A percentile compares a stretch with the other conserved stretches of the same genome.
These are phyloP conservation scores for Leuciscus waleckii DNA, from an alignment of 2,797 vertebrate genomes.

Conservation along the genomic window DNA sequence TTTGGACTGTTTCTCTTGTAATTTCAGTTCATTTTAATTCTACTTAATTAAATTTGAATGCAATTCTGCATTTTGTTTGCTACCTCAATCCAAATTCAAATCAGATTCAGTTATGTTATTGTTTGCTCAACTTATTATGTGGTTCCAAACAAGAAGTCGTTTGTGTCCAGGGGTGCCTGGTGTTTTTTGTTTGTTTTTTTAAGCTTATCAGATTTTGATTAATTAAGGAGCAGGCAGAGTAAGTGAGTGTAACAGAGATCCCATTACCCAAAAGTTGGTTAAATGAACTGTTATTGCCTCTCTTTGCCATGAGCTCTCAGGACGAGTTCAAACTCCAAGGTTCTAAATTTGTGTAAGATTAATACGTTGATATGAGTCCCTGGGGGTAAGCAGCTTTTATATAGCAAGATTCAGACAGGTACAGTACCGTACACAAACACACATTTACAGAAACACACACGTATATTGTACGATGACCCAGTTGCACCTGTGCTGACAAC, in stretches of 20 bases:
- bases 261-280: constrained; percentile 46
- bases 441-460: constrained; percentile 48
- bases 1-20: too few relatives aligned
- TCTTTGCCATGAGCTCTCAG: constrained; percentile 58
- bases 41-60: neutral
- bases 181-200: constrained; percentile 39
- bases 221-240: constrained; percentile 45
- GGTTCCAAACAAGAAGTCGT: constrained; percentile 42
- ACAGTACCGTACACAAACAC: constrained; percentile 25
- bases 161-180: constrained; percentile 51
- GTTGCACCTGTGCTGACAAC: constrained; percentile 61
- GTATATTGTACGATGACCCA: constrained; percentile 59
- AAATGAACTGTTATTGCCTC: constrained; percentile 56
- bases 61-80: neutral
- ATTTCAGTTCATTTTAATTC: neutral
- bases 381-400: constrained; percentile 50
- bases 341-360: constrained; percentile 65
- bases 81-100: neutral
- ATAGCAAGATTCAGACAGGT: constrained; percentile 44
- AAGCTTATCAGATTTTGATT: constrained; percentile 56
- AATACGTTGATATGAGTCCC: constrained; percentile 60
- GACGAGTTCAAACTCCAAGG: constrained; percentile 55
- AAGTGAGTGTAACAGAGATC: constrained; percentile 22
- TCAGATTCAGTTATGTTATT: neutral
- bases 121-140: constrained; percentile 35